These are phyloP conservation scores for Drosophila athabasca DNA, from an alignment of 1,140 invertebrate genomes.

Conservation along the genomic window DNA sequence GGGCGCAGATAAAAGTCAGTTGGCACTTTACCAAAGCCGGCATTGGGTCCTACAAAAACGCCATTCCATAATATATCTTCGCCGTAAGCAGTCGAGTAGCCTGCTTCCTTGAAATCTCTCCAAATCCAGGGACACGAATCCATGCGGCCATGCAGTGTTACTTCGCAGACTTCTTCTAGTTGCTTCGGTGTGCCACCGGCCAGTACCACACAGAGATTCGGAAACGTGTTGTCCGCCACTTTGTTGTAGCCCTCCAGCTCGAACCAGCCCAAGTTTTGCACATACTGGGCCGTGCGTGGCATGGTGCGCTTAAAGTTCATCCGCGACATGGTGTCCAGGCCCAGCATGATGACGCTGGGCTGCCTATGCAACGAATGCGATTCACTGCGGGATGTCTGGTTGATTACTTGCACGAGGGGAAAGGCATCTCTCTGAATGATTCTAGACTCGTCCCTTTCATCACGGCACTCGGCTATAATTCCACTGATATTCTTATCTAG, in stretches of 20 bases:
- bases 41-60: constrained; percentile 90
- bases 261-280: constrained; percentile 37
- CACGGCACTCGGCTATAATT: constrained; percentile 43
- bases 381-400: background rate
- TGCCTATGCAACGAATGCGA: background rate
- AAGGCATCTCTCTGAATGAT: constrained; percentile 51
- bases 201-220: constrained; percentile 38
- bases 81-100: constrained; percentile 90
- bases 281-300: constrained; percentile 43
- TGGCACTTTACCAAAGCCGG: constrained; percentile 89
- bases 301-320: constrained; percentile 82
- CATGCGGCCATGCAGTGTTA: no score
- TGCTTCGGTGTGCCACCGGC: background rate
- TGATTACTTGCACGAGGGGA: constrained; percentile 22
- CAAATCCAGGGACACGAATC: constrained; percentile 26
- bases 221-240: constrained; percentile 16
- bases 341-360: constrained; percentile 59
- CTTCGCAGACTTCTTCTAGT: no score
- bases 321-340: constrained; percentile 51
- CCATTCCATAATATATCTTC: constrained; percentile 90
- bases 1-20: constrained; percentile 92
- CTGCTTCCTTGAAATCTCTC: constrained; percentile 83
- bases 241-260: constrained; percentile 69
- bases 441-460: background rate
- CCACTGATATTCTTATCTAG: constrained; percentile 9